These are phyloP conservation scores for Aselliscus stoliczkanus DNA, from an alignment of 2,797 vertebrate genomes.

Conservation along the genomic window DNA sequence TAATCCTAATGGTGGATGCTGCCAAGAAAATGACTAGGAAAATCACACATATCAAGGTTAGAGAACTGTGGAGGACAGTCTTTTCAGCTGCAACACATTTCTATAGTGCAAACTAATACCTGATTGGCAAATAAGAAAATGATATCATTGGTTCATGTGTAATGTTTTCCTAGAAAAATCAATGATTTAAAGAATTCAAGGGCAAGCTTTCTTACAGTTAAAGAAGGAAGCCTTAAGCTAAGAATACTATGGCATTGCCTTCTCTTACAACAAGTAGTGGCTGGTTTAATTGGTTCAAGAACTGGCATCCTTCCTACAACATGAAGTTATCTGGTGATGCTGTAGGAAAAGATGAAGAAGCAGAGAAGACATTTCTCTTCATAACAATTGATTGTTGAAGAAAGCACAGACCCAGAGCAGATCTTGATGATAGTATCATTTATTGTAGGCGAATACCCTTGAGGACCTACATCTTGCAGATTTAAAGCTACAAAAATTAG, in stretches of 20 bases:
- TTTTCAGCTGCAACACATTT: not conserved
- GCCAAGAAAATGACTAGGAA: conserved; percentile 25
- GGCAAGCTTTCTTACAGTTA: not conserved
- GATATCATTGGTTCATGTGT: not conserved
- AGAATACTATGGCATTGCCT: not conserved
- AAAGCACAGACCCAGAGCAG: not conserved
- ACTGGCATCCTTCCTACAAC: not conserved
- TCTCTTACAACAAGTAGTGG: not conserved
- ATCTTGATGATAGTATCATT: not conserved
- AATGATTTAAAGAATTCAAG: not conserved
- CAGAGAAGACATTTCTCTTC: not conserved
- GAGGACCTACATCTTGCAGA: not conserved
- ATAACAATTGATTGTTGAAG: not conserved
- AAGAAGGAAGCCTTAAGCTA: not conserved
- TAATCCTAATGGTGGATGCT: not conserved
- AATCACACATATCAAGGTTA: not conserved
- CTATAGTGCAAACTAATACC: not conserved
- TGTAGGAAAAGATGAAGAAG: not conserved
- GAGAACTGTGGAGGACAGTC: not conserved
- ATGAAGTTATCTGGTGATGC: not conserved
- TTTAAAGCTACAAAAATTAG: not conserved
- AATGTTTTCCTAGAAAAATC: not conserved
- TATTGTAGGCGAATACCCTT: not conserved
- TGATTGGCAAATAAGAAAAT: not conserved
- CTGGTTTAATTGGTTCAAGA: not conserved